Evolutionary conservation across 2,888 invertebrate genomes (phyloP).

Genomic region (Polia nebulosa): DNA sequence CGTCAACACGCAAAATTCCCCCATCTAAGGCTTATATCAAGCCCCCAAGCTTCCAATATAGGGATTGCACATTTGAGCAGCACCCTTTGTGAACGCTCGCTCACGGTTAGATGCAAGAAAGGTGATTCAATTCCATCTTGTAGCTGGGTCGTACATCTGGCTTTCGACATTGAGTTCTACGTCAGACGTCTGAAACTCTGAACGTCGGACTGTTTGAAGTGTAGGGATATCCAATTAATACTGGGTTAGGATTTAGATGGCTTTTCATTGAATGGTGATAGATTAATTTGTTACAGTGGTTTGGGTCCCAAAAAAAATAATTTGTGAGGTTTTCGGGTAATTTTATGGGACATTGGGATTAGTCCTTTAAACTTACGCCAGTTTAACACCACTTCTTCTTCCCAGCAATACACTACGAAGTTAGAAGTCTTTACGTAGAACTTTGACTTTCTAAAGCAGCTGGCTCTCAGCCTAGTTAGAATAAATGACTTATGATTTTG

Average conservation of each 20-base stretch:
- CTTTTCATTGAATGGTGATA: background rate
- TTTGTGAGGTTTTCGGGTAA: too few species aligned
- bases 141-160: conserved; percentile 30
- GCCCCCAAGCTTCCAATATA: conserved; percentile 3
- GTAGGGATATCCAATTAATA: conserved; percentile 4
- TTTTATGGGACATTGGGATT: too few species aligned
- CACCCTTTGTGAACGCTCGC: conserved; percentile 31
- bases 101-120: conserved; percentile 26
- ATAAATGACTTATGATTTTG: too few species aligned
- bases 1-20: background rate
- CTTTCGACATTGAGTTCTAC: conserved; percentile 19
- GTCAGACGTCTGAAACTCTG: background rate
- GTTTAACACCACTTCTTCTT: too few species aligned
- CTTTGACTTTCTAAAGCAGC: too few species aligned
- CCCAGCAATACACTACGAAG: too few species aligned
- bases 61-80: conserved; percentile 25
- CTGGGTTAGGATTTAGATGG: background rate
- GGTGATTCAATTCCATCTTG: conserved; percentile 40
- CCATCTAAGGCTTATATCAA: conserved; percentile 4
- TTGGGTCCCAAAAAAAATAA: too few species aligned
- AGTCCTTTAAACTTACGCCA: too few species aligned
- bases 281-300: background rate
- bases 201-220: conserved; percentile 14
- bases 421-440: too few species aligned
- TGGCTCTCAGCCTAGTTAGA: too few species aligned